Conservation (phyloP, 2,113 vertebrate species). For the Nanorana parkeri region DNA sequence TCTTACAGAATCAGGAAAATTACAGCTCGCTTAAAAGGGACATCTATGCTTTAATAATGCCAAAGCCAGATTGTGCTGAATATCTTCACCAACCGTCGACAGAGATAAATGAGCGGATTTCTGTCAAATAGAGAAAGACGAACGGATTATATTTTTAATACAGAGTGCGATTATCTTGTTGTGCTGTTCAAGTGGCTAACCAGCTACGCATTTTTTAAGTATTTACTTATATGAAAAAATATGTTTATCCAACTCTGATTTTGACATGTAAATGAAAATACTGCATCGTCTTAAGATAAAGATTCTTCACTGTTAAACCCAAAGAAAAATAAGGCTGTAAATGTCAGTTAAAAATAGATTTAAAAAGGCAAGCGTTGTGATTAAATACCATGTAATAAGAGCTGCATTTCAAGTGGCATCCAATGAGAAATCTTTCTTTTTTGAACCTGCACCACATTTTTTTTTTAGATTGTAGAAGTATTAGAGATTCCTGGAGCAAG, state of each 20-base stretch:
- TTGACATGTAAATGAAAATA: neutral
- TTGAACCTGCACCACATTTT: too few relatives aligned
- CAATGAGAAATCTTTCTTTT: too few relatives aligned
- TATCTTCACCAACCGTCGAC: constrained; percentile 22
- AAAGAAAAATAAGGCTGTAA: neutral
- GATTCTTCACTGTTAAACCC: neutral
- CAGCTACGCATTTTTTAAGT: constrained; percentile 8
- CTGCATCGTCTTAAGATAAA: neutral
- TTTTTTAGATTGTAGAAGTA: too few relatives aligned
- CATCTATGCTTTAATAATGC: constrained; percentile 57
- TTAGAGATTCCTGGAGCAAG: too few relatives aligned
- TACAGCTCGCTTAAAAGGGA: constrained; percentile 57
- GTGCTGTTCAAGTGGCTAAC: constrained; percentile 16
- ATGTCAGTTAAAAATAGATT: too few relatives aligned
- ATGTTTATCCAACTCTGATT: neutral
- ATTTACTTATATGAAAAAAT: neutral
- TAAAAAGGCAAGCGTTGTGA: too few relatives aligned
- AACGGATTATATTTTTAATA: constrained; percentile 40
- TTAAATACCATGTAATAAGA: too few relatives aligned
- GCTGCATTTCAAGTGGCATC: too few relatives aligned
- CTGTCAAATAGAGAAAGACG: constrained; percentile 54
- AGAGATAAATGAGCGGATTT: constrained; percentile 58
- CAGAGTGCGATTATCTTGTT: constrained; percentile 37
- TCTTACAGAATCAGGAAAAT: constrained; percentile 62
- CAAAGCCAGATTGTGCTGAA: constrained; percentile 19